Evolutionary conservation across 2,113 vertebrate species (phyloP).

Genomic region (Pelobates fuscus): DNA sequence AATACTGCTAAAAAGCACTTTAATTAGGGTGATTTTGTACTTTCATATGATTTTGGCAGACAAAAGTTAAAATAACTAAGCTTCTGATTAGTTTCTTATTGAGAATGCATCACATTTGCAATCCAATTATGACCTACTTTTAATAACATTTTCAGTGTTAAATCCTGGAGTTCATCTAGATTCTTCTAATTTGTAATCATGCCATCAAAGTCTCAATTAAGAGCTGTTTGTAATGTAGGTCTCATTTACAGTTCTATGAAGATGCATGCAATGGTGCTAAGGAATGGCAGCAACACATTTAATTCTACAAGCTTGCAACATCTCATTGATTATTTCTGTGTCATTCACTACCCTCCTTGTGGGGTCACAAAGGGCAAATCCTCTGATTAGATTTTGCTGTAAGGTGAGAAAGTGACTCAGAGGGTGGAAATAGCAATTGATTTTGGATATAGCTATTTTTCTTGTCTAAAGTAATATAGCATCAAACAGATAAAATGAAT

Average conservation of each 20-base stretch:
- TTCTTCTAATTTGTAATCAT: background rate
- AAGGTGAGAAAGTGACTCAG: slow-evolving; percentile 23
- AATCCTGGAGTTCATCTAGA: background rate
- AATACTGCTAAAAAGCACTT: too few relatives aligned
- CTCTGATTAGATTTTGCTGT: slow-evolving; percentile 44
- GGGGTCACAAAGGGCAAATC: slow-evolving; percentile 33
- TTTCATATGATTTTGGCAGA: too few relatives aligned
- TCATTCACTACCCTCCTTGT: slow-evolving; percentile 10
- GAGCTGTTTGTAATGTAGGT: background rate
- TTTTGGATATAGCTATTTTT: slow-evolving; percentile 49
- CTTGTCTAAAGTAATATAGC: slow-evolving; percentile 38
- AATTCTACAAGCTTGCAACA: background rate
- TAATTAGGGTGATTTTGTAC: too few relatives aligned
- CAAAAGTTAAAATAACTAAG: too few relatives aligned
- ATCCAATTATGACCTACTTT: background rate
- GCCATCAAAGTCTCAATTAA: background rate
- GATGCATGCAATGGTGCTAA: background rate
- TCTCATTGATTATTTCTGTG: slow-evolving; percentile 13
- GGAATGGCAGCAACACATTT: slow-evolving; percentile 9
- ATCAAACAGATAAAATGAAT: slow-evolving; percentile 17
- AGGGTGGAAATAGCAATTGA: slow-evolving; percentile 49
- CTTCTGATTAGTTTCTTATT: too few relatives aligned
- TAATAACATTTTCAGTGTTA: background rate
- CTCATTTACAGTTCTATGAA: background rate
- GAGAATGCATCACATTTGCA: background rate